These are phyloP conservation scores for Echinometra lucunter DNA, from an alignment of 53 echinoderm and acorn worm genomes.

Conservation along the genomic window DNA sequence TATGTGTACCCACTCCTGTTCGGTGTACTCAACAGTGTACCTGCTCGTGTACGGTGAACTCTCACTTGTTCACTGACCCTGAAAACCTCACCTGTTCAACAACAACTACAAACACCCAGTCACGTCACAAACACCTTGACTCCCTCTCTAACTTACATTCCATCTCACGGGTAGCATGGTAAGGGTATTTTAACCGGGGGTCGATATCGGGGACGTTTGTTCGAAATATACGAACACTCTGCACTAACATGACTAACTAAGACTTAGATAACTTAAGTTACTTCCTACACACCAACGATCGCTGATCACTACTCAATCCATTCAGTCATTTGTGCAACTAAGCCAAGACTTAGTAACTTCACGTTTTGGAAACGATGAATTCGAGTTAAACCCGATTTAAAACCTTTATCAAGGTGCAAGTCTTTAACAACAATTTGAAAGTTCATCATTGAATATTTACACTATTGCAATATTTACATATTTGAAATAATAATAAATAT, in stretches of 20 bases:
- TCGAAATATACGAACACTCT: constrained; percentile 22
- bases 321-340: not conserved
- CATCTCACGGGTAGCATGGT: not conserved
- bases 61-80: too few relatives aligned
- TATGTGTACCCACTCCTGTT: too few relatives aligned
- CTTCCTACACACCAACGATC: not conserved
- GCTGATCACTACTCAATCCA: not conserved
- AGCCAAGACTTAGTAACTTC: not conserved
- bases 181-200: not conserved
- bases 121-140: not conserved
- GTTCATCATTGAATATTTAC: too few relatives aligned
- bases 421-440: too few relatives aligned
- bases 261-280: not conserved
- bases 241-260: too few relatives aligned
- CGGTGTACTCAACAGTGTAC: too few relatives aligned
- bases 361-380: not conserved
- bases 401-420: not conserved
- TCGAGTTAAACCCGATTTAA: not conserved
- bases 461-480: too few relatives aligned
- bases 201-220: not conserved
- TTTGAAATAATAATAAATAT: too few relatives aligned
- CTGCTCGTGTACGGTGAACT: too few relatives aligned
- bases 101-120: too few relatives aligned
- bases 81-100: too few relatives aligned
- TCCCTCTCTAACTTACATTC: not conserved